Evolutionary conservation across 92 coral and sea anemone species (phyloP), one percentile per base, ranked within the genome.

Genomic region (Palythoa heliodiscus): DNA sequence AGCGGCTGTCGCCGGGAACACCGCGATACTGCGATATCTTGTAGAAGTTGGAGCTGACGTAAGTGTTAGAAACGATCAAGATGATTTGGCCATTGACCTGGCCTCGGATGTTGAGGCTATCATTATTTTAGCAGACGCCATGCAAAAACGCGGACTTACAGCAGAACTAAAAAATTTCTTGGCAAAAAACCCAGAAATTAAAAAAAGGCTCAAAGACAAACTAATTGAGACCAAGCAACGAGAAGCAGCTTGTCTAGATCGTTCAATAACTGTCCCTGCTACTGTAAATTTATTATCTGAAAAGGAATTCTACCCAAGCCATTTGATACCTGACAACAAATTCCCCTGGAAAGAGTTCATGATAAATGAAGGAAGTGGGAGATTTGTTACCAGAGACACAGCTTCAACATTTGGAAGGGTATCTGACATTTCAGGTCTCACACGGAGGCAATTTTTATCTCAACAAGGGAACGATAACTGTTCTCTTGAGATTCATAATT

Each of bases 1-100:
- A 0, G 93, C 99, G 24, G 92, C 98, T 11, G 97, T 97, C 52
- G 99, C 99, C 9, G 94, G 98, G 9, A 94, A 97, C 70, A 84
- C 88, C 52, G 87, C 99, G 19, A 92, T 97, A 39, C 82, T 97
- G 77, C 90, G 95, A 55, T 97, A 95, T 86, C 91, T 97, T 16
- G 89, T 93, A 5, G 91, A 92, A 37, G 85, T 91, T 85, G 99
- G 99, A 23, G 93, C 98, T 55, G 95, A 91, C 48, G 79, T 97
- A 23, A 87, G 86, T 17, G 93, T 92, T 37, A 85, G 83, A 82
- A 97, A 95, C 63, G 99, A 97, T 55, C 89, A 91, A 14, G 97
- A 94, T 22, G 95, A 97, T 58, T 61, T 91, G 52, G 95, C 99
- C 8, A 78, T 97, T n/a, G 99, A 97, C 78, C 83, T 95, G 12